phyloP scores from a whole-genome alignment of 2,113 vertebrate species.

The Sylvietta virens region DNA sequence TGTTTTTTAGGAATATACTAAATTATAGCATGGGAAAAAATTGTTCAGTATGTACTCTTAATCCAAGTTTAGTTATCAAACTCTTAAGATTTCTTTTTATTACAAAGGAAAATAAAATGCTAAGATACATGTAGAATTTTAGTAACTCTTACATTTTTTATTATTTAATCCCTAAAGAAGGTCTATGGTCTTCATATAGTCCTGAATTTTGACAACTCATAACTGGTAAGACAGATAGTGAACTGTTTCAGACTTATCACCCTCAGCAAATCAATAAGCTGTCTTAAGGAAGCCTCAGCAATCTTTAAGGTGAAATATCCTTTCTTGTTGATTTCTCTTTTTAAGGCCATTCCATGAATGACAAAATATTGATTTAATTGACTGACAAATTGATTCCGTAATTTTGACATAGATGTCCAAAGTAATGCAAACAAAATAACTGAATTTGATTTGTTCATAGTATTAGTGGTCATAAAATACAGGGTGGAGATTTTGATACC shows the following conservation, averaged over 20 bases:
- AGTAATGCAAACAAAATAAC: background rate
- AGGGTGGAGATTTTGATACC: background rate
- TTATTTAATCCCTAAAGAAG: background rate
- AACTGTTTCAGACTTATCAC: background rate
- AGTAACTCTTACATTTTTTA: background rate
- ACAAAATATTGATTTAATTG: background rate
- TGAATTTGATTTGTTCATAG: background rate
- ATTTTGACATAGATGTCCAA: background rate
- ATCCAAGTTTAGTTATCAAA: background rate
- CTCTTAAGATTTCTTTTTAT: background rate
- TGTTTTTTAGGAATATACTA: background rate
- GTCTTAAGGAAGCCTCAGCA: background rate
- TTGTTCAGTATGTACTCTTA: background rate
- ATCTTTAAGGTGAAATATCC: background rate
- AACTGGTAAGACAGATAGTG: background rate
- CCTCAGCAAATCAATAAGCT: background rate
- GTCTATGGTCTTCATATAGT: background rate
- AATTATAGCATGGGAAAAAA: background rate
- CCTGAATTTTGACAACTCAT: background rate
- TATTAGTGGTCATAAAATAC: background rate
- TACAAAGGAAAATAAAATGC: background rate
- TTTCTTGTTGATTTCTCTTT: background rate
- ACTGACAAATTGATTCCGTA: background rate
- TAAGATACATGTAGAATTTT: background rate
- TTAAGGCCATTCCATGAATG: background rate